These are phyloP conservation scores for Eulemur coronatus DNA, from an alignment of 2,797 vertebrate genomes.

Conservation along the genomic window DNA sequence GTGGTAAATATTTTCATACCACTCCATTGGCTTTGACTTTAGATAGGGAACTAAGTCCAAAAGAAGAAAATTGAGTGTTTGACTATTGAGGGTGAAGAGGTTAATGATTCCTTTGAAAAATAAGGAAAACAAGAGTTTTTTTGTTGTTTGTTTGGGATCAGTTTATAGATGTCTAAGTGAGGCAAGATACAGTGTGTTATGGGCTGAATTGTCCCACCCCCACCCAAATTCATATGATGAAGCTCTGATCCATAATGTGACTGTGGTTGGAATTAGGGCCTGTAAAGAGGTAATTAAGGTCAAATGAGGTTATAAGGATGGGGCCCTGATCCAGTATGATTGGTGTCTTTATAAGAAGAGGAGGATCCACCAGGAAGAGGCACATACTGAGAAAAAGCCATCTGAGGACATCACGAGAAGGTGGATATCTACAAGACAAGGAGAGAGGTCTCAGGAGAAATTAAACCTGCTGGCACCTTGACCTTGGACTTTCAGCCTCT, in stretches of 20 bases:
- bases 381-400: not conserved
- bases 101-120: not conserved
- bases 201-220: not conserved
- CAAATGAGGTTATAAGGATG: not conserved
- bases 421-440: not conserved
- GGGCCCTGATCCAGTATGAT: not conserved
- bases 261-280: not conserved
- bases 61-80: not conserved
- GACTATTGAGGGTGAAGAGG: not conserved
- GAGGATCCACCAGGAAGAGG: not conserved
- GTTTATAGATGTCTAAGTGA: not conserved
- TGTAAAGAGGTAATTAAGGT: not conserved
- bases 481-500: not conserved
- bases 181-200: not conserved
- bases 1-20: not conserved
- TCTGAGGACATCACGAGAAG: not conserved
- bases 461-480: not conserved
- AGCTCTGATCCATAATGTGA: not conserved
- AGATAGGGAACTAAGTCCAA: not conserved
- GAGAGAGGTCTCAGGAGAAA: not conserved
- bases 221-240: not conserved
- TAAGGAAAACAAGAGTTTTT: not conserved
- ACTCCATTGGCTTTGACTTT: not conserved
- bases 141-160: not conserved
- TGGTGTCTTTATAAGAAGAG: not conserved